These are phyloP conservation scores for Myotis lucifugus DNA, from an alignment of 2,113 vertebrate genomes.

Conservation along the genomic window DNA sequence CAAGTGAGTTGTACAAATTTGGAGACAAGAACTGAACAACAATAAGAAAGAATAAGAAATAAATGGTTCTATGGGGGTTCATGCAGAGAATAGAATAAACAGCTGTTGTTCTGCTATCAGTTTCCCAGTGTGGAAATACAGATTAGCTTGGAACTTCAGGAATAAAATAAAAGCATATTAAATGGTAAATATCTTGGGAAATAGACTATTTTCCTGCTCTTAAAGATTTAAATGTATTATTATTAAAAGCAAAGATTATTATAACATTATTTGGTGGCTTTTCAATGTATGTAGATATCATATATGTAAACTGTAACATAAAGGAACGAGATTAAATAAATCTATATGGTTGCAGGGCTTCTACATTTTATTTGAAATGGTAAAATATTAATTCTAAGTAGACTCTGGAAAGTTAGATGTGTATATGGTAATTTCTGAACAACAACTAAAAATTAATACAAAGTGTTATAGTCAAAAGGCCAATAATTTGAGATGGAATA, in stretches of 20 bases:
- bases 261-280: background rate
- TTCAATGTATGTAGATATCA: background rate
- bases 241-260: background rate
- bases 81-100: background rate
- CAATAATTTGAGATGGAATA: background rate
- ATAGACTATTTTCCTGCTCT: background rate
- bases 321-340: background rate
- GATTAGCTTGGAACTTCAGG: background rate
- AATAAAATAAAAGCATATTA: background rate
- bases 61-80: background rate
- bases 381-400: slow-evolving; percentile 18
- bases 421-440: background rate
- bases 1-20: background rate
- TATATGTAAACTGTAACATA: background rate
- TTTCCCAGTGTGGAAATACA: background rate
- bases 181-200: slow-evolving; percentile 1
- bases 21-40: background rate
- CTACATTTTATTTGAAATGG: background rate
- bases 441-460: background rate
- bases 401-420: background rate
- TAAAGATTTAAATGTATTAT: background rate
- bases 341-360: background rate
- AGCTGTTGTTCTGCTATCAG: background rate
- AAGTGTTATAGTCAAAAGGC: background rate
- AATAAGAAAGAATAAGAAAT: background rate